Percentiles rank a stretch among this genome's conserved stretches.
These are phyloP conservation scores for Spermophilus dauricus DNA, from an alignment of 2,113 vertebrate genomes.

Conservation along the genomic window DNA sequence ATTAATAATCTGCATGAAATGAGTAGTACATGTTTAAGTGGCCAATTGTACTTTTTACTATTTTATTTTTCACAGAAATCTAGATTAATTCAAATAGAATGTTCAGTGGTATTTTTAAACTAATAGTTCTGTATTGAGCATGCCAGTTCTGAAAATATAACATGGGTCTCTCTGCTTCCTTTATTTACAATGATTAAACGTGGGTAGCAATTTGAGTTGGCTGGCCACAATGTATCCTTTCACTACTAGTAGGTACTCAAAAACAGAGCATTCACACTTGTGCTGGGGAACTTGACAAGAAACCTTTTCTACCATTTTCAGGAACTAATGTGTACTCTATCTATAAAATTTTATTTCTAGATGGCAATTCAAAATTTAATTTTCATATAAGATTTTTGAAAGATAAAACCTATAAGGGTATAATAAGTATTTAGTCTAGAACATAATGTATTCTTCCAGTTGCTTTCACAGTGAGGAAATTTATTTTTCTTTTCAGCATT, in stretches of 20 bases:
- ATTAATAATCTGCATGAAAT: conserved; percentile 87
- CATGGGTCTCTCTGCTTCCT: conserved; percentile 86
- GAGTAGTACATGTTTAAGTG: conserved; percentile 84
- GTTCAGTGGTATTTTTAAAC: conserved; percentile 87
- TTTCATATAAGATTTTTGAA: conserved; percentile 78
- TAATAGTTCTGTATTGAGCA: conserved; percentile 88
- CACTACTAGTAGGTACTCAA: conserved; percentile 78
- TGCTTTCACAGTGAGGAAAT: conserved; percentile 64
- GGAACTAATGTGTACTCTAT: conserved; percentile 84
- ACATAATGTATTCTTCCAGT: conserved; percentile 76
- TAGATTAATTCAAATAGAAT: conserved; percentile 86
- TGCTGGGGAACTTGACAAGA: conserved; percentile 85
- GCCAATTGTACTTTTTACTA: conserved; percentile 87
- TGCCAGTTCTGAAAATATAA: conserved; percentile 86
- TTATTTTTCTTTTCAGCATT: conserved; percentile 23
- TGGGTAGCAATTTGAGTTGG: conserved; percentile 83
- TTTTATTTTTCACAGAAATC: conserved; percentile 86
- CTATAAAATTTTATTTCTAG: conserved; percentile 84
- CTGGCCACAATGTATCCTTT: conserved; percentile 77
- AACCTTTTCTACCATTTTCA: conserved; percentile 88
- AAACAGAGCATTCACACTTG: conserved; percentile 84
- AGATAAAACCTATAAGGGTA: conserved; percentile 67
- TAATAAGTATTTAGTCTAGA: conserved; percentile 82
- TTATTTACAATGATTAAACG: conserved; percentile 85
- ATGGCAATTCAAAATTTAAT: conserved; percentile 84